Base-by-base conservation (phyloP, 2,888 invertebrate genomes). In the Apodemia mormo region DNA sequence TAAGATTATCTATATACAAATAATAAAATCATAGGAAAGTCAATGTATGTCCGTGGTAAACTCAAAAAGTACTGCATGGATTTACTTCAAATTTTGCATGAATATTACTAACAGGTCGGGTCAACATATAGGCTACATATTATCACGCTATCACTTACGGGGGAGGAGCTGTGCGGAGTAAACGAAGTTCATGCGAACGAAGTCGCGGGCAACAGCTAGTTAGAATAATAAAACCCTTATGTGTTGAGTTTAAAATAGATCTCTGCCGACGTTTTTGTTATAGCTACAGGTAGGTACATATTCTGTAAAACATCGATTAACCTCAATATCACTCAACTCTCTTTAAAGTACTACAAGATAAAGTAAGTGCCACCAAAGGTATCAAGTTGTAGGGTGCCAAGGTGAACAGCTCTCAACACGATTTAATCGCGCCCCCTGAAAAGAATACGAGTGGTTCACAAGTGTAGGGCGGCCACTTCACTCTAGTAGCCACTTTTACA, bases 301-400 rank as follows among this genome's bases (percentile, higher is more conserved):
- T n/a, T 58, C 30, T 29, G 30, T 58, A 29, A 58, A 58, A 29
- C 30, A 58, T 29, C 58, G 58, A 58, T 58, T 58, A 30, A 30
- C 30, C 30, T 58, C 30, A 29, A 58, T 58, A 58, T 30, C 30
- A 58, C 58, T 58, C 30, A 30, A 58, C 58, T 58, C 45, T 30
- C 58, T 29, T 30, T 58, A 58, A 58, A 58, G 58, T 58, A 58
- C 58, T 58, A 29, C 58, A 58, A 58, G 58, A 58, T 58, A 58
- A 58, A 61, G 61, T 61, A 61, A 61, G 61, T 61, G 58, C 30
- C 12, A 12, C 58, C 58, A 30, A 33, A 58, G 58, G 58, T 58
- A 58, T 58, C 58, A 58, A 58, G 58, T 30, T 30, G 58, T 58
- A 33, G 58, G 58, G 58, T 58, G 58, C 58, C 58, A 61, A 61